phyloP scores from a whole-genome alignment of 2,797 vertebrate species.

The Phalanger gymnotis region DNA sequence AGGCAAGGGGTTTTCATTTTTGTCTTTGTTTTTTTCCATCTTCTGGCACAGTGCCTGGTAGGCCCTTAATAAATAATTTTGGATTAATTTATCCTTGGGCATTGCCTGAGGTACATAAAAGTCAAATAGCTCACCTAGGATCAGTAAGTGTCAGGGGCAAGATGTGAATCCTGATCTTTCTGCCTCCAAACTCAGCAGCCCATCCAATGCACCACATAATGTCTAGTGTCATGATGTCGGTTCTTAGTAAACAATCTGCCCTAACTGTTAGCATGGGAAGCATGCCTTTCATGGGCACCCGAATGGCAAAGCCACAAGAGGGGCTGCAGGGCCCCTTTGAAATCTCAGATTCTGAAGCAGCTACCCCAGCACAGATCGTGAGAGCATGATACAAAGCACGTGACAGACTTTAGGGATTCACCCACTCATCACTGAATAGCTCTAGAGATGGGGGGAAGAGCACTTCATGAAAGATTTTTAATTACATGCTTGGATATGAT shows the following conservation, averaged over 20 bases:
- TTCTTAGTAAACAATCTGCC: neutral
- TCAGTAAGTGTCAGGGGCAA: neutral
- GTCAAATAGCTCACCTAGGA: neutral
- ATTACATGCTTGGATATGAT: neutral
- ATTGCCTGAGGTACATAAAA: neutral
- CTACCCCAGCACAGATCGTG: neutral
- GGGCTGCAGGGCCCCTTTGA: neutral
- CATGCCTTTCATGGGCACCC: too few relatives aligned
- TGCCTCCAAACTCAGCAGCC: neutral
- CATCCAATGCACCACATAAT: neutral
- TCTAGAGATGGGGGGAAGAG: neutral
- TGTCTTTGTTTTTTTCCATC: neutral
- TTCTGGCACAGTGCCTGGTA: neutral
- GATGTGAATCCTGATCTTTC: neutral
- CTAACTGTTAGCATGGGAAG: neutral
- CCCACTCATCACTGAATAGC: neutral
- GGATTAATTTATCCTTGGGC: neutral
- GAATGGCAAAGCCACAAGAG: neutral
- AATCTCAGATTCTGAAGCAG: neutral
- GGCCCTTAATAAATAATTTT: neutral
- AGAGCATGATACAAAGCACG: neutral
- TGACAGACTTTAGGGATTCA: neutral
- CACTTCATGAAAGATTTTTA: neutral
- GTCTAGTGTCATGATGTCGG: neutral
- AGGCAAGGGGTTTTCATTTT: neutral